A percentile compares a stretch with the other conserved stretches of the same genome.
Evolutionary conservation across 35 echinoderm and acorn worm genomes (phyloP).

Genomic region (Ophiothrix spiculata): DNA sequence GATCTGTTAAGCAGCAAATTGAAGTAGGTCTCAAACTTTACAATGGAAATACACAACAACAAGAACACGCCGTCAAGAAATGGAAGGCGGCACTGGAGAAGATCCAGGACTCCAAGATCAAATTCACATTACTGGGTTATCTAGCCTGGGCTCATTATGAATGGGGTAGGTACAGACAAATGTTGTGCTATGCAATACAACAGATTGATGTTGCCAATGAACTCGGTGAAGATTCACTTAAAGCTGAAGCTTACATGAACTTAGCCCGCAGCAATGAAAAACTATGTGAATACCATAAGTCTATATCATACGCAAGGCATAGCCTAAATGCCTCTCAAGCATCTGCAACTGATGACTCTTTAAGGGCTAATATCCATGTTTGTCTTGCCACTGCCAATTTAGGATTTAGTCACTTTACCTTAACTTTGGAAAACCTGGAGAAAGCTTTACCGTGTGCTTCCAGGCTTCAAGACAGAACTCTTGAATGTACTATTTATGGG

Average conservation of each 20-base stretch:
- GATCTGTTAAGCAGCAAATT: conserved; percentile 57
- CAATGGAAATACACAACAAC: conserved; percentile 39
- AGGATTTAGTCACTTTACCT: conserved; percentile 82
- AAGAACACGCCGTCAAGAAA: conserved; percentile 69
- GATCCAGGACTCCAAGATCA: conserved; percentile 48
- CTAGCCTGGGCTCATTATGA: conserved; percentile 66
- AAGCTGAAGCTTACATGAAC: conserved; percentile 90
- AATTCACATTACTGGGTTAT: conserved; percentile 69
- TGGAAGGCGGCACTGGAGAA: conserved; percentile 83
- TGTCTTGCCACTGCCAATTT: conserved; percentile 79
- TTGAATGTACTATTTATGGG: conserved; percentile 86
- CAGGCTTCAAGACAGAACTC: conserved; percentile 51
- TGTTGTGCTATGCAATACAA: conserved; percentile 69
- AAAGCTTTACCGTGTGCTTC: conserved; percentile 58
- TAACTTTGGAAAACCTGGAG: conserved; percentile 71
- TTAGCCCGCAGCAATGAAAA: conserved; percentile 77
- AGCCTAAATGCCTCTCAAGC: conserved; percentile 46
- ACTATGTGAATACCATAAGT: conserved; percentile 92
- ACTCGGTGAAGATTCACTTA: conserved; percentile 59
- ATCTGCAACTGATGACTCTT: conserved; percentile 35
- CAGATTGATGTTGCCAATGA: conserved; percentile 90
- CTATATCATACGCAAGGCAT: conserved; percentile 82
- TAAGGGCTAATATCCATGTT: conserved; percentile 65
- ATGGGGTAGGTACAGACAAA: conserved; percentile 77
- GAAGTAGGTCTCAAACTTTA: conserved; percentile 82